Evolutionary conservation across 2,888 invertebrate species (phyloP).

Genomic region (Drosophila pseudotakahashii): DNA sequence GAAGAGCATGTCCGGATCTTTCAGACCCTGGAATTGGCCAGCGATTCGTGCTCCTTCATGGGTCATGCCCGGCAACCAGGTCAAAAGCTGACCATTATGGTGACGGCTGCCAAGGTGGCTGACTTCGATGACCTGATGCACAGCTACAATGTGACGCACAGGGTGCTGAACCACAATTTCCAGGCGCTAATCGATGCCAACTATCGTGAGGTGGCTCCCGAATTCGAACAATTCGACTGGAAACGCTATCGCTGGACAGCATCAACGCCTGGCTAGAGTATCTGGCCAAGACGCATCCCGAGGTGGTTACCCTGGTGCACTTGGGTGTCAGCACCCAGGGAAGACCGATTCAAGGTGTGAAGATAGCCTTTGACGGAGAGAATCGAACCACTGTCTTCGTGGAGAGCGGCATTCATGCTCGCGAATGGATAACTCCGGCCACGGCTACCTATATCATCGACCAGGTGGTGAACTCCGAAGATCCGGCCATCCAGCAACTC

Average conservation of each 20-base stretch:
- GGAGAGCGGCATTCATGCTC: constrained; percentile 85
- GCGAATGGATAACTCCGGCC: constrained; percentile 84
- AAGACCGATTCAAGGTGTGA: constrained; percentile 84
- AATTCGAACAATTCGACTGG: constrained; percentile 74
- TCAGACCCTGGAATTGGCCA: constrained; percentile 73
- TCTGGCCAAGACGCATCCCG: constrained; percentile 61
- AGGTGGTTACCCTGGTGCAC: constrained; percentile 81
- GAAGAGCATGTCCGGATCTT: constrained; percentile 52
- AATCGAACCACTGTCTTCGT: constrained; percentile 84
- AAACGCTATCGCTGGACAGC: constrained; percentile 80
- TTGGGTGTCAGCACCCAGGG: constrained; percentile 85
- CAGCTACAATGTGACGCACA: constrained; percentile 73
- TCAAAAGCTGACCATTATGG: constrained; percentile 80
- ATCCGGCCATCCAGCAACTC: constrained; percentile 72
- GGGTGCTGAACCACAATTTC: constrained; percentile 72
- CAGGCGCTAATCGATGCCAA: constrained; percentile 78
- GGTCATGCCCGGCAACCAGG: constrained; percentile 72
- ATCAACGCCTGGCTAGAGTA: constrained; percentile 81
- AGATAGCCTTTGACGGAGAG: constrained; percentile 80
- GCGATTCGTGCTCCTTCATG: constrained; percentile 79
- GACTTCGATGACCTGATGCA: constrained; percentile 71
- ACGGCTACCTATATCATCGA: constrained; percentile 82
- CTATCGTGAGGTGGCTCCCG: constrained; percentile 52
- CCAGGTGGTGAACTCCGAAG: constrained; percentile 81
- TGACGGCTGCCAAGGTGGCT: constrained; percentile 80